Conservation (phyloP, 2,113 vertebrate species). For the Thinocorus orbignyianus region DNA sequence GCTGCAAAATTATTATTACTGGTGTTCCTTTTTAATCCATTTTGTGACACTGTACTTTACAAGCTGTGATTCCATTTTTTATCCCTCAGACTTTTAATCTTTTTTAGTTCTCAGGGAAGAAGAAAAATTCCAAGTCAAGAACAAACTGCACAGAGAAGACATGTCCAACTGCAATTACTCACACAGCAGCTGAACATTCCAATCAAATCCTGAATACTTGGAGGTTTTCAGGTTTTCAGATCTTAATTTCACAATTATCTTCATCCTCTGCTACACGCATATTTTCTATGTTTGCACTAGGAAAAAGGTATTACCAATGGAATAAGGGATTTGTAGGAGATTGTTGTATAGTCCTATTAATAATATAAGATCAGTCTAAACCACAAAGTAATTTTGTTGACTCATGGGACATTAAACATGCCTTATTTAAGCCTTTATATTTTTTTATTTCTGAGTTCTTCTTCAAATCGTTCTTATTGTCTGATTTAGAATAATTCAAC, state of each 20-base stretch:
- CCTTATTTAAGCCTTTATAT: conserved; percentile 31
- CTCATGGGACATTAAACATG: conserved; percentile 56
- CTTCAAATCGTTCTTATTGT: conserved; percentile 54
- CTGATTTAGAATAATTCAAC: conserved; percentile 55
- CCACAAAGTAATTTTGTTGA: conserved; percentile 64
- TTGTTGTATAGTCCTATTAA: conserved; percentile 45
- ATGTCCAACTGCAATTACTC: background rate
- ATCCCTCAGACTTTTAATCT: background rate
- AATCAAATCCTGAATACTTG: background rate
- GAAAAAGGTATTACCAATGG: conserved; percentile 18
- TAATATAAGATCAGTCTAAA: conserved; percentile 57
- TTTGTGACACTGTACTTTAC: background rate
- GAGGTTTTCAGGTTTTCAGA: background rate
- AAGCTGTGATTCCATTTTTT: background rate
- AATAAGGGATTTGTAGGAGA: conserved; percentile 46
- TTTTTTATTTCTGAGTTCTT: conserved; percentile 50
- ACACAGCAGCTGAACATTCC: background rate
- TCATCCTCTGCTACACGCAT: background rate
- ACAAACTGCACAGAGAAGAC: background rate
- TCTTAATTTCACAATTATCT: conserved; percentile 45
- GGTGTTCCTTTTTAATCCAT: background rate
- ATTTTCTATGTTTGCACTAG: conserved; percentile 24
- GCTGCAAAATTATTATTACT: background rate
- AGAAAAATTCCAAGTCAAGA: background rate
- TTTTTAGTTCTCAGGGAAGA: background rate